Conservation (phyloP, 2,113 vertebrate species). For the Mobula birostris region DNA sequence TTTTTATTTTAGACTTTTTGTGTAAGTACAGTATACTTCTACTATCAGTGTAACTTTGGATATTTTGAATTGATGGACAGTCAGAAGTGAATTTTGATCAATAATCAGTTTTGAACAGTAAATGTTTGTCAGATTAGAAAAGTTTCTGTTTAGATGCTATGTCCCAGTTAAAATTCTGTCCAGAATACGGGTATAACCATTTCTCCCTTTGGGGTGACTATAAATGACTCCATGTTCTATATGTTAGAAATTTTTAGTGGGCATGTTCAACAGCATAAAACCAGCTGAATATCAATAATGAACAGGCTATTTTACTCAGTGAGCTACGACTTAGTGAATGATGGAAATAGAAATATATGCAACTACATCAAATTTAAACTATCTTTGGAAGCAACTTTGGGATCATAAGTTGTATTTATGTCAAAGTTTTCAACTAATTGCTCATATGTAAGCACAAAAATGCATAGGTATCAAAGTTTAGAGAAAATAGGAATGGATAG, state of each 20-base stretch:
- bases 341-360: background rate
- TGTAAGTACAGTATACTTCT: background rate
- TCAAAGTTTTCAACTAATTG: background rate
- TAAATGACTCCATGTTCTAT: background rate
- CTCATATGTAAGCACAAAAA: background rate
- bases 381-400: too few relatives aligned
- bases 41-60: background rate
- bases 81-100: background rate
- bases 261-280: background rate
- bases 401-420: background rate
- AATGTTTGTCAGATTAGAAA: background rate
- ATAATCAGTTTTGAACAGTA: background rate
- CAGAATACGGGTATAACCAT: background rate
- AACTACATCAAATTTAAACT: background rate
- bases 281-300: background rate
- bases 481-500: background rate
- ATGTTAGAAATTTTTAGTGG: background rate
- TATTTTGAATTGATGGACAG: background rate
- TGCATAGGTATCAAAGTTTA: background rate
- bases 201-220: background rate
- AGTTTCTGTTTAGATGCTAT: background rate
- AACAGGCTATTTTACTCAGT: background rate
- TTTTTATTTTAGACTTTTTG: background rate
- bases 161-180: background rate
- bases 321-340: background rate